Evolutionary conservation across 2,113 vertebrate species (phyloP).

Genomic region (Paralichthys olivaceus): DNA sequence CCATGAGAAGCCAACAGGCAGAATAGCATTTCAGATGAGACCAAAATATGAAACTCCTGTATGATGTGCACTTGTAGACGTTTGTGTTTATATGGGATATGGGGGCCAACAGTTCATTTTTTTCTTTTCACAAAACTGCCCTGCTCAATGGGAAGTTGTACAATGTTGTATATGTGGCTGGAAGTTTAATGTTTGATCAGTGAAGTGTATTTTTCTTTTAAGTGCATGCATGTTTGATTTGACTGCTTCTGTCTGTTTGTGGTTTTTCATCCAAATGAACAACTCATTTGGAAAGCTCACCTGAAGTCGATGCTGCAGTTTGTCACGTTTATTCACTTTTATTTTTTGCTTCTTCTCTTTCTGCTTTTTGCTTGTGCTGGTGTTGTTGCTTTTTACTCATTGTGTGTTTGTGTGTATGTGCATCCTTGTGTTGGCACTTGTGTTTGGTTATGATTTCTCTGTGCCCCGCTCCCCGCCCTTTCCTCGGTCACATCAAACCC

Average conservation of each 20-base stretch:
- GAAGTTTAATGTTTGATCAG: background rate
- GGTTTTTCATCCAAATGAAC: slow-evolving; percentile 19
- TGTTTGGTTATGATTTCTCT: slow-evolving; percentile 24
- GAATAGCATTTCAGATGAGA: too few species aligned
- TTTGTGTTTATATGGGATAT: background rate
- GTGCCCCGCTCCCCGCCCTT: slow-evolving; percentile 51
- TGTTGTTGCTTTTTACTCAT: slow-evolving; percentile 31
- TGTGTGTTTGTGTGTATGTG: slow-evolving; percentile 11
- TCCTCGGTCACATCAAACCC: slow-evolving; percentile 80
- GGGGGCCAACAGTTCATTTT: background rate
- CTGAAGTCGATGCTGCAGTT: slow-evolving; percentile 5
- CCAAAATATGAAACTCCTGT: too few species aligned
- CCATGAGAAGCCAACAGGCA: too few species aligned
- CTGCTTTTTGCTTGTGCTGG: slow-evolving; percentile 29
- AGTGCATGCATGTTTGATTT: slow-evolving; percentile 13
- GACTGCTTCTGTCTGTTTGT: background rate
- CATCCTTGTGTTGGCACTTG: slow-evolving; percentile 28
- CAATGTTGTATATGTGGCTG: background rate
- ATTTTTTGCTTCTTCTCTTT: slow-evolving; percentile 34
- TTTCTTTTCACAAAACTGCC: background rate
- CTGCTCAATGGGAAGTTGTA: background rate
- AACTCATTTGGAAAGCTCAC: slow-evolving; percentile 13
- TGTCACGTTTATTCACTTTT: slow-evolving; percentile 21
- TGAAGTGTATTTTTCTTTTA: background rate
- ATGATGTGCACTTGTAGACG: background rate